Percentiles rank a stretch among this genome's conserved stretches.
These are phyloP conservation scores for Nasonia longicornis DNA, from an alignment of 1,140 invertebrate genomes.

Conservation along the genomic window DNA sequence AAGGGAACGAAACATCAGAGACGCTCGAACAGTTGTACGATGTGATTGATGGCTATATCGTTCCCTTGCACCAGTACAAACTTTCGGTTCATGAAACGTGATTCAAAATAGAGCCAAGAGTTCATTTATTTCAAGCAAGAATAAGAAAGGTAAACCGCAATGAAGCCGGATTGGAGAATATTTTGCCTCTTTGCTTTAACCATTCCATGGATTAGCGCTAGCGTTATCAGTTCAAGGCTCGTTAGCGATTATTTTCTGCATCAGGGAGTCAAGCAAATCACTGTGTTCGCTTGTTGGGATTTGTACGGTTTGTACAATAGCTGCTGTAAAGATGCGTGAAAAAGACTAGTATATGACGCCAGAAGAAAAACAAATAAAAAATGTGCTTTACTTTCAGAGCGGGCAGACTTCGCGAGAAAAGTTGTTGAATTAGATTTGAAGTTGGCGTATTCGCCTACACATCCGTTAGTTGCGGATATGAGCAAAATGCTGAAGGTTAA, in stretches of 20 bases:
- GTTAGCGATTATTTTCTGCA: slow-evolving; percentile 43
- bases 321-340: background rate
- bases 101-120: background rate
- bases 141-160: background rate
- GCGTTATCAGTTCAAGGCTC: slow-evolving; percentile 22
- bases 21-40: background rate
- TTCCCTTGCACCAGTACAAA: too few species aligned
- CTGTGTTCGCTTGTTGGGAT: slow-evolving; percentile 39
- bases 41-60: background rate
- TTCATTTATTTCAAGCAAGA: background rate
- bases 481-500: slow-evolving; percentile 49
- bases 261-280: slow-evolving; percentile 28
- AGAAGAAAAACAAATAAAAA: background rate
- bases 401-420: slow-evolving; percentile 36
- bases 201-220: background rate
- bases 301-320: slow-evolving; percentile 29
- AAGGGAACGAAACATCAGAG: background rate
- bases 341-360: too few species aligned
- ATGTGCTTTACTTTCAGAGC: slow-evolving; percentile 38
- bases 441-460: slow-evolving; percentile 37
- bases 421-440: slow-evolving; percentile 20
- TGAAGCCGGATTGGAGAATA: background rate
- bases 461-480: slow-evolving; percentile 36
- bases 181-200: background rate
- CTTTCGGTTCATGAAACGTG: too few species aligned